A percentile compares a stretch with the other conserved stretches of the same genome.
These are phyloP conservation scores for Tadarida brasiliensis DNA, from an alignment of 2,797 vertebrate genomes.

Conservation along the genomic window DNA sequence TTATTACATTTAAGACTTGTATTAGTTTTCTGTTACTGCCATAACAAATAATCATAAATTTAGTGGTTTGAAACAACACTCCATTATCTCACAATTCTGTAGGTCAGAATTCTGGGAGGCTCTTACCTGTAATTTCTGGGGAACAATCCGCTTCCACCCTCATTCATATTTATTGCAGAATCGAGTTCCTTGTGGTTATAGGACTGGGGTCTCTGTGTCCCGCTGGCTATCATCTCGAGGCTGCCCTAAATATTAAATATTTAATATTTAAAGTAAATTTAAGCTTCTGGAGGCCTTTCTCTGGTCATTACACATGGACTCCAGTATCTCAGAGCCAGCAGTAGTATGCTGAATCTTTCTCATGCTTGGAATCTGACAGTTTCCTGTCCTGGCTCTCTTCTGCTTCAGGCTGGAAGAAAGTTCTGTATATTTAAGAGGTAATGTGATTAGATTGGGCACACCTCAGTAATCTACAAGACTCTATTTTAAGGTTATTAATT, in stretches of 20 bases:
- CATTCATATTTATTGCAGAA: background rate
- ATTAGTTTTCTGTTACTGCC: slow-evolving; percentile 6
- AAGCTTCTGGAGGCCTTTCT: background rate
- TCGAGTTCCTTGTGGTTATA: background rate
- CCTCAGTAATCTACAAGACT: background rate
- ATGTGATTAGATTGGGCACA: background rate
- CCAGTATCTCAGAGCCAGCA: background rate
- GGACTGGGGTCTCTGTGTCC: background rate
- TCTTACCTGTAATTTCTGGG: slow-evolving; percentile 14
- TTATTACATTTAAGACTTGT: background rate
- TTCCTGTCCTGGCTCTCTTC: background rate
- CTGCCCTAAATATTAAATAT: background rate
- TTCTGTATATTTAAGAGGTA: background rate
- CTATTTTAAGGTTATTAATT: slow-evolving; percentile 28
- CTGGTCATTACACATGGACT: background rate
- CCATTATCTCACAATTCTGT: background rate
- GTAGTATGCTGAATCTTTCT: background rate
- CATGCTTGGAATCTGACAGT: background rate
- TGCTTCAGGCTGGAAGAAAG: slow-evolving; percentile 25
- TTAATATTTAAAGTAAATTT: no score
- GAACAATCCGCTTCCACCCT: slow-evolving; percentile 12
- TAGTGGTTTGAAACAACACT: background rate
- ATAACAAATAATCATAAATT: background rate
- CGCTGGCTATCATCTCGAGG: background rate
- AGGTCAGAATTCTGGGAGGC: background rate